These are phyloP conservation scores for Nerophis ophidion DNA, from an alignment of 2,113 vertebrate species.

Conservation along the genomic window DNA sequence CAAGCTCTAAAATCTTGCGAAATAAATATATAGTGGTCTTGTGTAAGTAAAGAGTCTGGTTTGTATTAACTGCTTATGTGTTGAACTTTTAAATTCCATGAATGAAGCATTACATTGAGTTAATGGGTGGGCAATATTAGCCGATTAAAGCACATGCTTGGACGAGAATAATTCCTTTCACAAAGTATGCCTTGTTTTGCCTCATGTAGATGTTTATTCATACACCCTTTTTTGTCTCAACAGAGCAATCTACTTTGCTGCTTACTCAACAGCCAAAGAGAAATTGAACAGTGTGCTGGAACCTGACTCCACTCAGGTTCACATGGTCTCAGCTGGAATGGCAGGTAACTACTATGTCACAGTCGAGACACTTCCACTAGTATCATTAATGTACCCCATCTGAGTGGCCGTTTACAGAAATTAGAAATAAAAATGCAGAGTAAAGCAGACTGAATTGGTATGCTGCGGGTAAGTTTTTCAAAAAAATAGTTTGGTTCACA, in stretches of 20 bases:
- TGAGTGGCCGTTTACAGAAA: not conserved
- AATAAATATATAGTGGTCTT: too few relatives aligned
- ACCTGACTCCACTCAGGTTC: conserved; percentile 90
- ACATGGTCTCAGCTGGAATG: conserved; percentile 91
- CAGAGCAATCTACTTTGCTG: conserved; percentile 98
- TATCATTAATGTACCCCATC: not conserved
- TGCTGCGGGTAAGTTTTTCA: not conserved
- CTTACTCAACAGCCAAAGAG: conserved; percentile 95
- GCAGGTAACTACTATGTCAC: conserved; percentile 80
- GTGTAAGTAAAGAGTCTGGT: too few relatives aligned
- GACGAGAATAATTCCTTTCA: conserved; percentile 15
- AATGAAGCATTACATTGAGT: too few relatives aligned
- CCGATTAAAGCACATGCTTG: not conserved
- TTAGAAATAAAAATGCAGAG: conserved; percentile 10
- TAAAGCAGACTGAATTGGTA: not conserved
- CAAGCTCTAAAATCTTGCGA: too few relatives aligned
- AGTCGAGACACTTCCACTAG: not conserved
- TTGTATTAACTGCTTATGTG: too few relatives aligned
- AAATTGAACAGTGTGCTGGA: conserved; percentile 83
- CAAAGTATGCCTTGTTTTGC: not conserved
- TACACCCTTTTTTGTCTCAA: not conserved
- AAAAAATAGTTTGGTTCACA: not conserved
- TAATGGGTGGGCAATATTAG: not conserved
- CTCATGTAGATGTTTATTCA: not conserved
- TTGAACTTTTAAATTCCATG: too few relatives aligned